These are phyloP conservation scores for Pediacus dermestoides DNA, from an alignment of 2,888 invertebrate genomes.

Conservation along the genomic window DNA sequence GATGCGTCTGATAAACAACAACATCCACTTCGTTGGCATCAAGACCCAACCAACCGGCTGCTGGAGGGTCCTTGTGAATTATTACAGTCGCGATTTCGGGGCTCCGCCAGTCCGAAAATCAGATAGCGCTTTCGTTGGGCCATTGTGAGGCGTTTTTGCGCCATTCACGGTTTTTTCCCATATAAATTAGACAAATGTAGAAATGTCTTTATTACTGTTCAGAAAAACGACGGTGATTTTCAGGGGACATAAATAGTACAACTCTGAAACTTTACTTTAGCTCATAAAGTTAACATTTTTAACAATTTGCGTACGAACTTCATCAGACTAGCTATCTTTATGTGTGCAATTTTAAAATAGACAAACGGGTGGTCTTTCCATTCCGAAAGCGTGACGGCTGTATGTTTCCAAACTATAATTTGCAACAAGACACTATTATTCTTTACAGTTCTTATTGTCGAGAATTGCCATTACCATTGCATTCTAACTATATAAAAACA, in stretches of 20 bases:
- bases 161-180: slow-evolving; percentile 9
- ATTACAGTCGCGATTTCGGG: slow-evolving; percentile 1
- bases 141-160: slow-evolving; percentile 9
- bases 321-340: too few species aligned
- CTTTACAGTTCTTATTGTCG: too few species aligned
- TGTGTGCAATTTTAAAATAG: too few species aligned
- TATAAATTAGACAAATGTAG: slow-evolving; percentile 14
- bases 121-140: slow-evolving; percentile 7
- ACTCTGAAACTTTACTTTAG: too few species aligned
- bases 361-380: slow-evolving; percentile 12
- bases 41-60: too few species aligned
- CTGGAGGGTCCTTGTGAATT: too few species aligned
- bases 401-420: slow-evolving; percentile 10
- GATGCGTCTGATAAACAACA: slow-evolving; percentile 5
- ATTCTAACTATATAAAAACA: too few species aligned
- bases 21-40: too few species aligned
- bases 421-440: too few species aligned
- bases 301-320: too few species aligned
- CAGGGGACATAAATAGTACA: slow-evolving; percentile 7
- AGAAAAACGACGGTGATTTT: slow-evolving; percentile 8
- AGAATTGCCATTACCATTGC: too few species aligned
- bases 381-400: slow-evolving; percentile 10
- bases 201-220: slow-evolving; percentile 12
- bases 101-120: slow-evolving; percentile 6
- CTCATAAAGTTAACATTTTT: too few species aligned